Conservation (phyloP, 1,140 invertebrate genomes). For the Diachasma alloeum region DNA sequence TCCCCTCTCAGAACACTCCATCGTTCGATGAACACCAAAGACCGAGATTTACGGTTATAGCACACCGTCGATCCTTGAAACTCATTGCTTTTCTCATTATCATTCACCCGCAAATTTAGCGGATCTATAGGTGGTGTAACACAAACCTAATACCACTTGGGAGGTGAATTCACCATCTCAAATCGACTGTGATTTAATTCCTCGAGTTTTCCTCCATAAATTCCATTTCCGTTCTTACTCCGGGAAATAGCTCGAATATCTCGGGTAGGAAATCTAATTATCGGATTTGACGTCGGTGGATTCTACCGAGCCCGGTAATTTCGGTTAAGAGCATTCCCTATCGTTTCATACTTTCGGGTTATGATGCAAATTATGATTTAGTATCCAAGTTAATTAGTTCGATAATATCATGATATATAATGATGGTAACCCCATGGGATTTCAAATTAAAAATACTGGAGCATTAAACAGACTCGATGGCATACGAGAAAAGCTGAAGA, state of each 20-base stretch:
- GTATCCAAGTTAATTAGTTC: too few relatives aligned
- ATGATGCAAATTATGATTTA: neutral
- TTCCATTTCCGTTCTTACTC: slow-evolving; percentile 3
- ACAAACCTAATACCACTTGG: neutral
- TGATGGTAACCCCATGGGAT: too few relatives aligned
- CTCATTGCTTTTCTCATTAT: neutral
- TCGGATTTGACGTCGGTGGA: neutral
- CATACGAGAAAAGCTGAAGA: too few relatives aligned
- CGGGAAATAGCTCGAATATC: slow-evolving; percentile 1
- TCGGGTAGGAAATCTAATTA: neutral
- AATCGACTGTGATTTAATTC: slow-evolving; percentile 10
- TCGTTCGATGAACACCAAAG: neutral
- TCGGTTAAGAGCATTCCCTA: neutral
- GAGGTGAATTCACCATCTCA: neutral
- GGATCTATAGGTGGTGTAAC: neutral
- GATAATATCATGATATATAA: too few relatives aligned
- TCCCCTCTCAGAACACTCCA: too few relatives aligned
- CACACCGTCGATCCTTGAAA: neutral
- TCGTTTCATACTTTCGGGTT: neutral
- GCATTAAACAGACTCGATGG: too few relatives aligned
- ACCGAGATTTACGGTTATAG: too few relatives aligned
- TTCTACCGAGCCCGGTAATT: neutral
- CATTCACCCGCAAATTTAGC: neutral
- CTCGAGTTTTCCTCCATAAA: slow-evolving; percentile 2
- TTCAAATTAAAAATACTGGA: too few relatives aligned